Evolutionary conservation across 2,797 vertebrate species (phyloP).

Genomic region (Argyrosomus regius): DNA sequence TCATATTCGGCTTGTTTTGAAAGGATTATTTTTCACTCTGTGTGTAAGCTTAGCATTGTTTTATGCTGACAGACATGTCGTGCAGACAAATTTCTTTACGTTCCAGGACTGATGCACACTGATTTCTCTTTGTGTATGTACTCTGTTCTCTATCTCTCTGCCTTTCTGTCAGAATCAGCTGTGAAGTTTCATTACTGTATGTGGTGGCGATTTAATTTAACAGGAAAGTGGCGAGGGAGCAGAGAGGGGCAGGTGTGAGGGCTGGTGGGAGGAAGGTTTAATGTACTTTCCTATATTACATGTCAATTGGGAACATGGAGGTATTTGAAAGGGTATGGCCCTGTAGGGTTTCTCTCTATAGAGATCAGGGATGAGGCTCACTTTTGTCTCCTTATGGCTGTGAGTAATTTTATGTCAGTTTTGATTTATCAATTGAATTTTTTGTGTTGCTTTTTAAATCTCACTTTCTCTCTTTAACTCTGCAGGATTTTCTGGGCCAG

Average conservation of each 20-base stretch:
- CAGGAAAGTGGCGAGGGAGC: conserved; percentile 40
- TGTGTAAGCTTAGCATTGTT: neutral
- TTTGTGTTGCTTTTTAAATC: neutral
- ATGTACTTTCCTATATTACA: conserved; percentile 42
- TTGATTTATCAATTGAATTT: neutral
- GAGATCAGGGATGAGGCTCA: neutral
- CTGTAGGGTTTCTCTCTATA: neutral
- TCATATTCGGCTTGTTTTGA: conserved; percentile 8
- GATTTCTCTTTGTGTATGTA: neutral
- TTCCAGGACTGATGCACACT: neutral
- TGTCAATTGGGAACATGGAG: conserved; percentile 42
- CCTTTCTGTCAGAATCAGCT: conserved; percentile 21
- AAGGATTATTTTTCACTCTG: neutral
- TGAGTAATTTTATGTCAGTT: conserved; percentile 5
- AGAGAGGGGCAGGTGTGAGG: conserved; percentile 48
- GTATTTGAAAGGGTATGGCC: conserved; percentile 26
- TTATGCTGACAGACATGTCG: neutral
- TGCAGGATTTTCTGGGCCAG: conserved; percentile 97
- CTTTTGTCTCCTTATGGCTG: neutral
- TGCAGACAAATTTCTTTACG: neutral
- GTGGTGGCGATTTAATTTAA: conserved; percentile 54
- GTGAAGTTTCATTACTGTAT: conserved; percentile 27
- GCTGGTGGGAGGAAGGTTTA: conserved; percentile 55
- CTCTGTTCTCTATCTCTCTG: neutral
- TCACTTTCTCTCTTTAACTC: conserved; percentile 10